These are phyloP conservation scores for Benthosema pterotum DNA, from an alignment of 2,797 vertebrate species.

Conservation along the genomic window DNA sequence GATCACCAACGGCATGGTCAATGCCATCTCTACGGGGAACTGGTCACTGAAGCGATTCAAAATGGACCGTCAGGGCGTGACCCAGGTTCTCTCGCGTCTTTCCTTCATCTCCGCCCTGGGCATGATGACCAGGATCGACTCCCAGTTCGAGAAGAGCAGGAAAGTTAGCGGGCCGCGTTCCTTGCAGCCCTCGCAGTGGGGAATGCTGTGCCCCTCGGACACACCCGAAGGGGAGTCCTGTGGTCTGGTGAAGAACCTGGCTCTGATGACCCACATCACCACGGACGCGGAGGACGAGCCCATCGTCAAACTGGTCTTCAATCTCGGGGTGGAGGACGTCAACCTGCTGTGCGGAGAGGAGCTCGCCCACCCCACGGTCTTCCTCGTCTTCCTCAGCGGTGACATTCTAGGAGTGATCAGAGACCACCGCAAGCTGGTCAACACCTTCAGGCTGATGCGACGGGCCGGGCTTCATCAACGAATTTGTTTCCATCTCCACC, in stretches of 20 bases:
- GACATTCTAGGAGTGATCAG: conserved; percentile 97
- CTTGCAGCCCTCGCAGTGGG: conserved; percentile 97
- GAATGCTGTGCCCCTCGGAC: conserved; percentile 98
- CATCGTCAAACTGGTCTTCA: conserved; percentile 95
- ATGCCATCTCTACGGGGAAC: conserved; percentile 97
- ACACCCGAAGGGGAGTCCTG: conserved; percentile 99
- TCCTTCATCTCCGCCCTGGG: conserved; percentile 95
- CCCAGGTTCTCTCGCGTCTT: conserved; percentile 94
- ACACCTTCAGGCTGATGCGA: conserved; percentile 95
- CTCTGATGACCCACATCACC: conserved; percentile 98
- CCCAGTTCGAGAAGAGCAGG: conserved; percentile 98
- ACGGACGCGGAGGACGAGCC: conserved; percentile 99
- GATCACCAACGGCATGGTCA: conserved; percentile 99
- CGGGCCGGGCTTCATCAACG: conserved; percentile 96
- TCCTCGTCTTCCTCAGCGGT: conserved; percentile 97
- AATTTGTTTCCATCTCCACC: conserved; percentile 98
- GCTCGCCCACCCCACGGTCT: conserved; percentile 95
- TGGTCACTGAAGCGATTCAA: conserved; percentile 99
- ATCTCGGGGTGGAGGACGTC: conserved; percentile 96
- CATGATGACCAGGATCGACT: conserved; percentile 99
- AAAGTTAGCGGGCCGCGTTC: conserved; percentile 98
- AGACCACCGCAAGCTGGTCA: conserved; percentile 91
- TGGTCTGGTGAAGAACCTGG: conserved; percentile 97
- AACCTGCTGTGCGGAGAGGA: conserved; percentile 97
- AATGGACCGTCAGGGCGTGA: conserved; percentile 98